Evolutionary conservation across 2,888 invertebrate species (phyloP).

Genomic region (Lithodes maja): DNA sequence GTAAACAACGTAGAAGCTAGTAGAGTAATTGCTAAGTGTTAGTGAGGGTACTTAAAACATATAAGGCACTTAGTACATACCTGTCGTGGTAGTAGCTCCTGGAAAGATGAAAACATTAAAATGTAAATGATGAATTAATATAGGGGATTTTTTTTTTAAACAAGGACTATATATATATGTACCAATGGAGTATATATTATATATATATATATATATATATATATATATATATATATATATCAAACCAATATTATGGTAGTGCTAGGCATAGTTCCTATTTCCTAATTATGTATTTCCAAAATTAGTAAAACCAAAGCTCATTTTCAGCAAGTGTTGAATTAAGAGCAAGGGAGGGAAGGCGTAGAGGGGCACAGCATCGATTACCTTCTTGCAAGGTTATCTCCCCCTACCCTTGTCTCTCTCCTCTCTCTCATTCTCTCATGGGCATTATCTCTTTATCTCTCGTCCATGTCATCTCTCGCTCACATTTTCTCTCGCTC

Average conservation of each 20-base stretch:
- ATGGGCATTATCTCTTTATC: constrained; percentile 8
- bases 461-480: not conserved
- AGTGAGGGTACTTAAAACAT: too few species aligned
- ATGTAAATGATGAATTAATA: too few species aligned
- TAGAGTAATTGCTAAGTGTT: too few species aligned
- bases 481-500: constrained; percentile 3
- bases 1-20: too few species aligned
- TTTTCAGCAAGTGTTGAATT: not conserved
- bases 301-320: not conserved
- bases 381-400: constrained; percentile 6
- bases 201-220: not conserved
- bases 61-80: not conserved
- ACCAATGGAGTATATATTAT: not conserved
- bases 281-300: too few species aligned
- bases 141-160: too few species aligned
- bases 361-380: not conserved
- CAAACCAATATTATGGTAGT: not conserved
- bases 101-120: not conserved
- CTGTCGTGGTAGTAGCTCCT: constrained; percentile 7
- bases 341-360: not conserved
- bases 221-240: not conserved
- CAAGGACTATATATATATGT: not conserved
- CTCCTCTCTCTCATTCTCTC: not conserved
- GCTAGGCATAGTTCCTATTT: too few species aligned
- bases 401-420: constrained; percentile 4